Evolutionary conservation across 2,113 vertebrate genomes (phyloP).

Genomic region (Cyphomyrus discorhynchus): DNA sequence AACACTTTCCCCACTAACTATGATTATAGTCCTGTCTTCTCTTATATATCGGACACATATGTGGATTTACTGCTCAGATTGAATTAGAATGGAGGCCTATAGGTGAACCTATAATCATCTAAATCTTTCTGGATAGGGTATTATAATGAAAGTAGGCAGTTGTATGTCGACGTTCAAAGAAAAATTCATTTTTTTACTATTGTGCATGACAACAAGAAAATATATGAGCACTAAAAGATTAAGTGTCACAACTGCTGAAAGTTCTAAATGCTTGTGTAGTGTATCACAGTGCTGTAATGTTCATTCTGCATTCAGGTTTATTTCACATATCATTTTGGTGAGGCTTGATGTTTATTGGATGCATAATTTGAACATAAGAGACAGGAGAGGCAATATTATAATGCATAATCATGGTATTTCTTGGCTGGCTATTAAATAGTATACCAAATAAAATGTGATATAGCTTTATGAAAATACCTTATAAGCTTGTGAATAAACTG

Average conservation of each 20-base stretch:
- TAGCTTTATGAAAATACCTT: neutral
- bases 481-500: neutral
- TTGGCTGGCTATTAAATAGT: neutral
- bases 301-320: neutral
- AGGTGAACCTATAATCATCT: neutral
- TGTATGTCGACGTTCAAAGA: neutral
- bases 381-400: neutral
- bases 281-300: neutral
- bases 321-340: neutral
- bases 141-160: neutral
- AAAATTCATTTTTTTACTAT: neutral
- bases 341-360: neutral
- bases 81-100: neutral
- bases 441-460: neutral
- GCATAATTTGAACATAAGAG: neutral
- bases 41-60: too few relatives aligned
- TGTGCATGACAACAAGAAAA: neutral
- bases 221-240: neutral
- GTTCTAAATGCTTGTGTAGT: neutral
- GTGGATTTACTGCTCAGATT: neutral
- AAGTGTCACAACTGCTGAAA: neutral
- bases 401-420: neutral
- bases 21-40: neutral
- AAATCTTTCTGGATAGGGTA: neutral
- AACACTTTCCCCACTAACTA: neutral